These are phyloP conservation scores for Tragelaphus imberbis DNA, from an alignment of 2,113 vertebrate species.

Conservation along the genomic window DNA sequence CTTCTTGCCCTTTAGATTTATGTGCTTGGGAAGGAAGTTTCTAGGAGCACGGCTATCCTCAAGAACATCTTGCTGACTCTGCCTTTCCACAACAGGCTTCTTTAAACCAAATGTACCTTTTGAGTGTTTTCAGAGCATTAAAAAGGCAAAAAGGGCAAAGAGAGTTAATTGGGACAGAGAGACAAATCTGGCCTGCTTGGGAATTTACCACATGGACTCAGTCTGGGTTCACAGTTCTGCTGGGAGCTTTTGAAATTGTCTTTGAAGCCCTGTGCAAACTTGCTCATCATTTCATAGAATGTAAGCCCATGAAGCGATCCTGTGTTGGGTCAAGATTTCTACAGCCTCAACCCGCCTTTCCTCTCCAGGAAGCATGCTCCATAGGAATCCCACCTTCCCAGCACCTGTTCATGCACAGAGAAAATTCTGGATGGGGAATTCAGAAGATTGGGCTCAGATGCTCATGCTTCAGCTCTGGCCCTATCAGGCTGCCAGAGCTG, in stretches of 20 bases:
- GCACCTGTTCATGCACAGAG: not conserved
- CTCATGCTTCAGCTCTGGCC: not conserved
- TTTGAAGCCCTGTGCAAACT: not conserved
- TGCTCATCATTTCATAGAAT: not conserved
- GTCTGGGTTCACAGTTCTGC: not conserved
- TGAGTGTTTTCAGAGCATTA: not conserved
- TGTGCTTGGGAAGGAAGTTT: not conserved
- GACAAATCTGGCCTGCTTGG: not conserved
- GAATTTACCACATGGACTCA: not conserved
- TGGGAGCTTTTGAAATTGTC: not conserved
- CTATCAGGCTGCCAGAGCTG: not conserved
- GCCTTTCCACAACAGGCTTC: not conserved
- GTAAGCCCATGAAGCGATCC: not conserved
- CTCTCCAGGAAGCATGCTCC: not conserved
- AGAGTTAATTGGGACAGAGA: not conserved
- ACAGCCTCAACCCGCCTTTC: not conserved
- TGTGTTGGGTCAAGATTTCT: not conserved
- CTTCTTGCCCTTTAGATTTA: not conserved
- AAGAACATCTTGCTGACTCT: not conserved
- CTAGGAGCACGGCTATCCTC: not conserved
- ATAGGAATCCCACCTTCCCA: not conserved
- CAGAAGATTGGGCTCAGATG: not conserved
- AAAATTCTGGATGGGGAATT: not conserved
- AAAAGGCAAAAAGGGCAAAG: not conserved
- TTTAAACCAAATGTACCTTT: not conserved